Conservation (phyloP, 92 coral and sea anemone species). For the Chrysogorgia sp. region DNA sequence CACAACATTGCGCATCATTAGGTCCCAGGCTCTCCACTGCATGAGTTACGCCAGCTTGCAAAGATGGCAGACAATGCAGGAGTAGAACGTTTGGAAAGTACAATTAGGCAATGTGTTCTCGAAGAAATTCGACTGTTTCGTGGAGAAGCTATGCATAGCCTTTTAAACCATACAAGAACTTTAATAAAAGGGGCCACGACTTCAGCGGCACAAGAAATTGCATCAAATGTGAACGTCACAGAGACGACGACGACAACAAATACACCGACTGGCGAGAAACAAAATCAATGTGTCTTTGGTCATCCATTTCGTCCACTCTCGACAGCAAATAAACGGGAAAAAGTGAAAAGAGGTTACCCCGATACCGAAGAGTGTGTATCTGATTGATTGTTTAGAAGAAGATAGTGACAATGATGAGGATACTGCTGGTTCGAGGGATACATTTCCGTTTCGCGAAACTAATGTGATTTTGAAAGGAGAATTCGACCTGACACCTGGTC, state of each 20-base stretch:
- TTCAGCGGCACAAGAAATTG: conserved; percentile 9
- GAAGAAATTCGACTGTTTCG: conserved; percentile 36
- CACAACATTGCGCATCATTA: too few species aligned
- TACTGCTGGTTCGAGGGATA: conserved; percentile 18
- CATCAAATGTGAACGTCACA: not conserved
- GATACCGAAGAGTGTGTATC: conserved; percentile 10
- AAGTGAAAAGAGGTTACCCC: conserved; percentile 20
- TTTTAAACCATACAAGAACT: conserved; percentile 30
- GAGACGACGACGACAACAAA: not conserved
- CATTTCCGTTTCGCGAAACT: conserved; percentile 27
- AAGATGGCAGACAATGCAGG: not conserved
- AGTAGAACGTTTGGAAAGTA: not conserved
- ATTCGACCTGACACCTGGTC: conserved; percentile 50
- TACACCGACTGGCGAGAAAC: not conserved
- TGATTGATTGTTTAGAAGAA: conserved; percentile 34
- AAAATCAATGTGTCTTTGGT: conserved; percentile 1
- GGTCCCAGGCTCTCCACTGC: too few species aligned
- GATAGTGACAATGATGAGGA: conserved; percentile 36
- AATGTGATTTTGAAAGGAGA: conserved; percentile 45
- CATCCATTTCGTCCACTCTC: conserved; percentile 43
- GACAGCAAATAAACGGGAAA: not conserved
- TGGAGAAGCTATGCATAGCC: conserved; percentile 33
- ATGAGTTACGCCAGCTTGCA: not conserved
- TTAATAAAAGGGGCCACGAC: conserved; percentile 30
- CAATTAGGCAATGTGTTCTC: conserved; percentile 41